Percentiles rank a stretch among this genome's conserved stretches.
phyloP scores from a whole-genome alignment of 2,113 vertebrate species.

The Nettapus auritus region DNA sequence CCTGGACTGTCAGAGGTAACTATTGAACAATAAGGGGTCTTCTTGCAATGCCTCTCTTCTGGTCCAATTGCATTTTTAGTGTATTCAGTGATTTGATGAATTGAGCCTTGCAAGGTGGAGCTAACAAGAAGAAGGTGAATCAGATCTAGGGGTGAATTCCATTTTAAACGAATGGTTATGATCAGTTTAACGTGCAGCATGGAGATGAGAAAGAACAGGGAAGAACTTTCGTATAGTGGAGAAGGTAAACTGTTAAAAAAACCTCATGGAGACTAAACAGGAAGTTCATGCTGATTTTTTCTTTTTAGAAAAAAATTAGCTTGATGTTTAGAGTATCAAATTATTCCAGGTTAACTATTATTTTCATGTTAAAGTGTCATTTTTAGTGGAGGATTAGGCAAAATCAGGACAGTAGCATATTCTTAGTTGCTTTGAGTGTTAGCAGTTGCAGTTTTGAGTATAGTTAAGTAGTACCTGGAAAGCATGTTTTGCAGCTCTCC shows the following conservation, averaged over 20 bases:
- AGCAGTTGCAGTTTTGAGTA: not conserved
- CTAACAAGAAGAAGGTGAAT: not conserved
- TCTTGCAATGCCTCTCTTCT: not conserved
- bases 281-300: not conserved
- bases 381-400: not conserved
- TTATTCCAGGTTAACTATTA: not conserved
- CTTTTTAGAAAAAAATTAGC: not conserved
- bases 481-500: not conserved
- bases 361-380: not conserved
- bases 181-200: not conserved
- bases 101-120: not conserved
- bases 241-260: not conserved
- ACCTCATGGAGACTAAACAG: not conserved
- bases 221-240: not conserved
- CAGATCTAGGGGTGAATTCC: not conserved
- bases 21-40: not conserved
- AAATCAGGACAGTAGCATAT: not conserved
- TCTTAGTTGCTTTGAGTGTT: not conserved
- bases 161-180: not conserved
- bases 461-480: not conserved
- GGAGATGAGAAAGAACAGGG: not conserved
- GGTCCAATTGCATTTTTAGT: not conserved
- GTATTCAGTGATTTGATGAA: not conserved
- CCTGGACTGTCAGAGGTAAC: slow-evolving; percentile 95
- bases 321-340: not conserved